Evolutionary conservation across 1,140 invertebrate genomes (phyloP).

Genomic region (Halyomorpha halys): DNA sequence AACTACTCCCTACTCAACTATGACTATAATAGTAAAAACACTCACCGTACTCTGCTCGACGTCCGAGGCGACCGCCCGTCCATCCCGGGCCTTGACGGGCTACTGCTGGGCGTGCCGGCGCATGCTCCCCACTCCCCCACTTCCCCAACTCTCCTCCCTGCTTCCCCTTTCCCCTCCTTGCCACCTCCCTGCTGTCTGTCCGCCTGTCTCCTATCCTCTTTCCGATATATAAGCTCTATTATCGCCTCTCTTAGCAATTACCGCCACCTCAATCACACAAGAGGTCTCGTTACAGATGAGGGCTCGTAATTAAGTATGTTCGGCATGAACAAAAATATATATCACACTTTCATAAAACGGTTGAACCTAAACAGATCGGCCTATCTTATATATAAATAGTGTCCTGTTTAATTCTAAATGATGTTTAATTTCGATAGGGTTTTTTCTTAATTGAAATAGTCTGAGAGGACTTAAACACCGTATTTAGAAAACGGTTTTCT

Average conservation of each 20-base stretch:
- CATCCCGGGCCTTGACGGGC: constrained; percentile 12
- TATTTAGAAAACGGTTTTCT: too few species aligned
- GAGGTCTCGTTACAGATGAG: not conserved
- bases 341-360: too few species aligned
- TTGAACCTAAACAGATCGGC: too few species aligned
- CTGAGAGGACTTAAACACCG: too few species aligned
- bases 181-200: not conserved
- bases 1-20: too few species aligned
- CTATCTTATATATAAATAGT: too few species aligned
- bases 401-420: too few species aligned
- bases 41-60: not conserved
- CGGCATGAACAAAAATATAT: not conserved
- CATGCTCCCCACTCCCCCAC: not conserved
- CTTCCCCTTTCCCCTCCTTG: too few species aligned
- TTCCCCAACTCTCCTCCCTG: too few species aligned
- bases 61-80: constrained; percentile 7
- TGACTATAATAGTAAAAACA: not conserved
- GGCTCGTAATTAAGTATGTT: not conserved
- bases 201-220: not conserved
- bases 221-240: not conserved
- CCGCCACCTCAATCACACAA: not conserved
- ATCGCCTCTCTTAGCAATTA: not conserved
- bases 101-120: constrained; percentile 13
- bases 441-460: too few species aligned
- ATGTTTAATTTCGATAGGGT: too few species aligned